phyloP scores from a whole-genome alignment of 2,888 invertebrate species.

The Chesias legatella region DNA sequence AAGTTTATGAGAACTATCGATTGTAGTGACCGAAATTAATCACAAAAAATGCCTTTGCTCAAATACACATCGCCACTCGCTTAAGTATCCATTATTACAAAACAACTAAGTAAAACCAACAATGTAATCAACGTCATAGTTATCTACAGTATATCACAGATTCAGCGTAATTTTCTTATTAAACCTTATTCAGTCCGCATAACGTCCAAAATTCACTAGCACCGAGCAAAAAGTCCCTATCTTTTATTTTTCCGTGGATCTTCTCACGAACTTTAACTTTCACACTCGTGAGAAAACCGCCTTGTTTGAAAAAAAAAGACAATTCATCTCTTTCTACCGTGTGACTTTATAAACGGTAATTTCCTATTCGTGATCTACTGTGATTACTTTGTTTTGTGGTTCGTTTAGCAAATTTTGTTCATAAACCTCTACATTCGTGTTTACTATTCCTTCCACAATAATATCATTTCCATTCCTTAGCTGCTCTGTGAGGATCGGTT shows the following conservation, averaged over 20 bases:
- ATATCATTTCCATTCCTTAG: too few relatives aligned
- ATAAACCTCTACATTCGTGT: neutral
- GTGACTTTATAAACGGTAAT: conserved; percentile 11
- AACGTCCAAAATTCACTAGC: conserved; percentile 14
- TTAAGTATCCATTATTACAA: conserved; percentile 7
- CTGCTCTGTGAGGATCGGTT: too few relatives aligned
- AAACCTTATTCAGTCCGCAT: conserved; percentile 1
- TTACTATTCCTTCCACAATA: too few relatives aligned
- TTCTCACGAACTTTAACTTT: conserved; percentile 55
- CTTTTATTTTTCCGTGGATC: conserved; percentile 19
- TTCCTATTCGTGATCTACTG: conserved; percentile 19
- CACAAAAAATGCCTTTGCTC: too few relatives aligned
- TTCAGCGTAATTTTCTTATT: neutral
- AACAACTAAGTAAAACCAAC: conserved; percentile 12
- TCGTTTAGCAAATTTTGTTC: conserved; percentile 1
- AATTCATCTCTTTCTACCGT: conserved; percentile 20
- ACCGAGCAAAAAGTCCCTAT: conserved; percentile 4
- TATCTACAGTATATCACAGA: conserved; percentile 18
- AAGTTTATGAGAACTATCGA: too few relatives aligned
- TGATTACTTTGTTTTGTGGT: conserved; percentile 1
- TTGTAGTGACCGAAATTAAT: too few relatives aligned
- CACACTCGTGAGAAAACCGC: conserved; percentile 50
- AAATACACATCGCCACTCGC: too few relatives aligned
- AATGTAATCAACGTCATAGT: conserved; percentile 10
- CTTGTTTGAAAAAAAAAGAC: conserved; percentile 32